Evolutionary conservation across 2,797 vertebrate genomes (phyloP).

Genomic region (Ispidina picta): DNA sequence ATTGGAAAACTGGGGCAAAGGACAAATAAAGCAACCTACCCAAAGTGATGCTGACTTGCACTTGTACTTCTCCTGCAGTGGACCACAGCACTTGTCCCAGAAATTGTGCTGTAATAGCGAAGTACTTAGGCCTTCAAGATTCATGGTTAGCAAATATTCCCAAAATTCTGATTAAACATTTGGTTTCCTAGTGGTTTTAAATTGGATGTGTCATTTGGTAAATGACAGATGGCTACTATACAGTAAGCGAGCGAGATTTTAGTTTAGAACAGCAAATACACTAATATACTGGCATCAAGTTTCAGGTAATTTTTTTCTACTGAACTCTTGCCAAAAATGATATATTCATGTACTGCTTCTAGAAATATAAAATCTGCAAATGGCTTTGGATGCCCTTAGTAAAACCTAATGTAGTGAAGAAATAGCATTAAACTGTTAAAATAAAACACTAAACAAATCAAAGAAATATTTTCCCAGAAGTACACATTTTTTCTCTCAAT

Average conservation of each 20-base stretch:
- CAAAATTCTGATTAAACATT: slow-evolving; percentile 69
- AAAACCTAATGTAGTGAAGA: not conserved
- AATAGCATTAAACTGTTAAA: not conserved
- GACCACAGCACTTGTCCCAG: slow-evolving; percentile 12
- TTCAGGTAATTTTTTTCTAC: slow-evolving; percentile 49
- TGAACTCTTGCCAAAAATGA: slow-evolving; percentile 52
- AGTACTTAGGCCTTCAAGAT: slow-evolving; percentile 25
- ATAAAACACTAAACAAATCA: not conserved
- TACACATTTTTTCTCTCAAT: not conserved
- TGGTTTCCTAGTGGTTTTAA: slow-evolving; percentile 60
- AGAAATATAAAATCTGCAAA: not conserved
- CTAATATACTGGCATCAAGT: not conserved
- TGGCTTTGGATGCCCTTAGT: not conserved
- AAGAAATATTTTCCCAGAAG: not conserved
- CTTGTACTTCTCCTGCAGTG: not conserved
- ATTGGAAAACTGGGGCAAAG: not conserved
- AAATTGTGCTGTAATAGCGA: slow-evolving; percentile 7
- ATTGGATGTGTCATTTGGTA: slow-evolving; percentile 63
- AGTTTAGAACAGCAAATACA: slow-evolving; percentile 63
- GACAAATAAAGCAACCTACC: not conserved
- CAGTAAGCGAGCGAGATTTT: slow-evolving; percentile 17
- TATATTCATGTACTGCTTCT: not conserved
- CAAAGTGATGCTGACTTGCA: slow-evolving; percentile 51
- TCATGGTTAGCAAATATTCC: slow-evolving; percentile 51
- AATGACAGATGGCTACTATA: slow-evolving; percentile 53